Evolutionary conservation across 1,140 invertebrate genomes (phyloP), one percentile per base, ranked within the genome.

Genomic region (Vanessa atalanta): DNA sequence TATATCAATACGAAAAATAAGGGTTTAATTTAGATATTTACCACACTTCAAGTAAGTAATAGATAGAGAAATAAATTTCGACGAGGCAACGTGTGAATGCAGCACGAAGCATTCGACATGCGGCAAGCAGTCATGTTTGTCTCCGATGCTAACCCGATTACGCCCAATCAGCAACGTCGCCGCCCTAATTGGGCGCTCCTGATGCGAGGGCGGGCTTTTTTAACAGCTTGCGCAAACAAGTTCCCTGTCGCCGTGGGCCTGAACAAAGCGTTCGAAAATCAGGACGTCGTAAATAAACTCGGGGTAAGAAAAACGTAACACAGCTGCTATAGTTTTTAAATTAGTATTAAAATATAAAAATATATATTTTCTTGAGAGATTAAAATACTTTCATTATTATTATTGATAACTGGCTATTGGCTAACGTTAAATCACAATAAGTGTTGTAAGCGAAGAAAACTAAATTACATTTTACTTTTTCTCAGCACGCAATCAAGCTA

Each of bases 121-220:
- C 68, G 74, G 67, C 64, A 53, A 71, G 50, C 65, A 60, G 55
- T 76, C 65, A 47, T 85, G 86, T 88, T 88, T 91, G 87, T 83
- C 82, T 80, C 84, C 89, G 84, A 89, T 90, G 84, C 88, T 92
- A 92, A 92, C 88, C 37, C 80, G 90, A 92, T 92, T 92, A 92
- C 87, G 82, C 73, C 90, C 90, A 92, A 92, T 92, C 90, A 92
- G 88, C 84, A 83, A 81, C 83, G 87, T 87, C 84, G 89, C 86
- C 90, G 82, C 87, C 88, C 84, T 91, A 92, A 91, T 92, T 91
- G 87, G 88, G 80, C 84, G 83, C 83, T 75, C 53, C 84, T 87
- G 75, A 81, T 79, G 80, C 79, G 85, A 86, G 88, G 89, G 89
- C 87, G 88, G 87, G 86, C 84, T 86, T 90, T 92, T 91, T 90